A percentile compares a stretch with the other conserved stretches of the same genome.
These are phyloP conservation scores for Delichon dasypus DNA, from an alignment of 2,797 vertebrate species.

Conservation along the genomic window DNA sequence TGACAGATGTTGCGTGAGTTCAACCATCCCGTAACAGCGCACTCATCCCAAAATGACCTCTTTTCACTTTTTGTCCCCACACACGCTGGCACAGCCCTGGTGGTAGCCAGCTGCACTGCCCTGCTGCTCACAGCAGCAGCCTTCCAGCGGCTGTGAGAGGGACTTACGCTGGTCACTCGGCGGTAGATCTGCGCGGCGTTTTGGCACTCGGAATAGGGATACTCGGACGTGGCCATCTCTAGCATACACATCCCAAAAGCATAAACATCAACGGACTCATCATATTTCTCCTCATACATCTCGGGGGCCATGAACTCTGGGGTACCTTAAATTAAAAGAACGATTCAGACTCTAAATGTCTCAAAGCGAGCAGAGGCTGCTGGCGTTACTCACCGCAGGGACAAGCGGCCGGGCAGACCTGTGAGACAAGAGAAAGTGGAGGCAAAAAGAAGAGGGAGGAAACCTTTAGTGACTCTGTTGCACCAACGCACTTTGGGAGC, in stretches of 20 bases:
- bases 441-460: slow-evolving; percentile 81
- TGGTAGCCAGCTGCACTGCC: not conserved
- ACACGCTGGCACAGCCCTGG: not conserved
- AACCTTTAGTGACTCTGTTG: slow-evolving; percentile 88
- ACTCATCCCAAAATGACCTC: not conserved
- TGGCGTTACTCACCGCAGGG: slow-evolving; percentile 72
- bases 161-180: slow-evolving; percentile 97
- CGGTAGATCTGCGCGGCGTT: slow-evolving; percentile 99
- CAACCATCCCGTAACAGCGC: not conserved
- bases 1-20: not conserved
- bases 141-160: not conserved
- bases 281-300: slow-evolving; percentile 99
- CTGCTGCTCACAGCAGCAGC: not conserved
- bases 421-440: slow-evolving; percentile 76
- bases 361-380: slow-evolving; percentile 79
- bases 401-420: slow-evolving; percentile 66
- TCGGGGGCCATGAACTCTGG: slow-evolving; percentile 99
- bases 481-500: slow-evolving; percentile 77
- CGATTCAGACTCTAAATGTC: slow-evolving; percentile 93
- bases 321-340: slow-evolving; percentile 99
- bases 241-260: slow-evolving; percentile 99
- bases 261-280: slow-evolving; percentile 97
- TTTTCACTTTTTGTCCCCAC: not conserved
- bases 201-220: slow-evolving; percentile 99
- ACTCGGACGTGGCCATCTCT: slow-evolving; percentile 99